Conservation (phyloP, 2,113 vertebrate species). For the Actenoides lindsayi region DNA sequence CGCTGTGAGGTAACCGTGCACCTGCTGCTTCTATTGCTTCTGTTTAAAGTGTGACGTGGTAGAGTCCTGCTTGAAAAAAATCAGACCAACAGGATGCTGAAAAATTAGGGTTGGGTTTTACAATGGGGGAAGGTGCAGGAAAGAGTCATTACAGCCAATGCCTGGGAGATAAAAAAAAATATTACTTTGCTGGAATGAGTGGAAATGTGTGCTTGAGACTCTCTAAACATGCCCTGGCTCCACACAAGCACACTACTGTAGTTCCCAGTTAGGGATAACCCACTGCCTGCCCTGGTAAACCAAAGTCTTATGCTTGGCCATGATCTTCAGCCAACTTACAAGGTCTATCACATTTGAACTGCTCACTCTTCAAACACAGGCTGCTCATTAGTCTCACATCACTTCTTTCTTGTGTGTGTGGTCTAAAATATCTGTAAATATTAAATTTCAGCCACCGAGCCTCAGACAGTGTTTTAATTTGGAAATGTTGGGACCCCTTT, state of each 20-base stretch:
- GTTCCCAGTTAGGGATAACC: neutral
- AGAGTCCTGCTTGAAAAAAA: neutral
- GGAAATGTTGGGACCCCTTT: neutral
- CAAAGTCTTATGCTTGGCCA: neutral
- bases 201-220: neutral
- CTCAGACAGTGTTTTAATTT: neutral
- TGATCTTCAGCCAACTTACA: neutral
- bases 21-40: neutral
- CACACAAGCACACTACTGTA: rapidly evolving
- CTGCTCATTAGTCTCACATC: rapidly evolving
- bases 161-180: neutral
- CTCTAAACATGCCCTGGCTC: rapidly evolving
- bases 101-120: neutral
- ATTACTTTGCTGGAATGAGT: neutral
- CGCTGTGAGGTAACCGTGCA: neutral
- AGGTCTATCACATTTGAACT: neutral
- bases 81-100: neutral
- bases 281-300: neutral
- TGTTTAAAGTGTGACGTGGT: neutral
- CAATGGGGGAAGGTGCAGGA: neutral
- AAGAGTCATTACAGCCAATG: neutral
- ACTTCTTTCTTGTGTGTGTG: neutral
- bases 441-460: neutral
- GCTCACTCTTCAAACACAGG: neutral
- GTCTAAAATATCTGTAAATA: neutral